Base-by-base conservation (phyloP, 2,797 vertebrate species). In the Sebastes matsubarae region DNA sequence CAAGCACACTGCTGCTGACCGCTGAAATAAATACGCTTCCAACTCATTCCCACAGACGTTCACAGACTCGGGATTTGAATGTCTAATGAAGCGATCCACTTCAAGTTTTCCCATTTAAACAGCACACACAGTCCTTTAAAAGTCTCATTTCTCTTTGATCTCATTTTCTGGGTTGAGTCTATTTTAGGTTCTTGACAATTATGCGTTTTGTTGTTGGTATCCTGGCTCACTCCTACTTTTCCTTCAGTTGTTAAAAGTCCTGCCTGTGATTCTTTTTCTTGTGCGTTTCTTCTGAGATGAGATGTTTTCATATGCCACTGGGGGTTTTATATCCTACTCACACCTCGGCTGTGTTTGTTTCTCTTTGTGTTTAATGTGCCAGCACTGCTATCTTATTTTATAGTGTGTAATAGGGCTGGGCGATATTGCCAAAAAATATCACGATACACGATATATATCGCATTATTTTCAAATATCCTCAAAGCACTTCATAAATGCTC, bases 161-260 rank as follows among this genome's bases (percentile, higher is more conserved):
- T 89, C 66, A 84, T 77, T 87, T 88, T 92, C 84, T 92, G 72
- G 85, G 86, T 88, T 91, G 77, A 29, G 36, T 82, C 90, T 90
- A 89, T 94, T 94, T 93, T 86, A 87, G 77, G 88, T 88, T 86
- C 83, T 88, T 87, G 80, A 90, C 86, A 91, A 88, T 91, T 93
- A 90, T 92, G 85, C 81, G 85, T 88, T 88, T 89, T 89, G 84
- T 88, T 89, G 88, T 85, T 81, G 61, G 84, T 72, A 72, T 90
- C 82, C 74, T 84, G 84, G 71, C 75, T 89, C 77, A 68, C 58
- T 80, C 68, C 46, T 58, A 66, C 68, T 77, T 75, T 68, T 74
- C 70, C 60, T 70, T 75, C 50, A 70, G 61, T 80, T 84, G 55
- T 87, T 71, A 42, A 74, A 79, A 79, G 46, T 79, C 72, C 38